Evolutionary conservation across 2,888 invertebrate genomes (phyloP), one percentile per base, ranked within the genome.

Genomic region (Deilephila elpenor): DNA sequence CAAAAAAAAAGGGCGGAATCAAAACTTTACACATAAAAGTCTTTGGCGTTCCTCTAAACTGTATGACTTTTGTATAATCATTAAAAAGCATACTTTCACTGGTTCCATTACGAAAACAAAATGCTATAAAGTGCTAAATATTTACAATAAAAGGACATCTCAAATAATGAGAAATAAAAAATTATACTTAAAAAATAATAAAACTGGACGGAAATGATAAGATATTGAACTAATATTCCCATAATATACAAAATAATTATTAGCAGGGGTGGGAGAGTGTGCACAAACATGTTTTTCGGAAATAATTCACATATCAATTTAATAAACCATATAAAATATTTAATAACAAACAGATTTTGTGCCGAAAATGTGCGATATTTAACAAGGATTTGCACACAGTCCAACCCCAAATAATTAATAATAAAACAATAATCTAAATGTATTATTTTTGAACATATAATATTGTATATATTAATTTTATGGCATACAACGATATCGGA

Each of bases 31-130:
- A 72, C 56, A n/a, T 34, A 72, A 72, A 89, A 89, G 90, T 94
- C 94, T 94, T 94, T 94, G 94, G 94, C 90, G 91, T 91, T 88
- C 84, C 86, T 89, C 94, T 94, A 93, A 90, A 94, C 94, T 94
- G 94, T 94, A 94, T 94, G 94, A 91, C 84, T 87, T 85, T 75
- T 81, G 80, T 84, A 84, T 81, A 77, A 78, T 78, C 84, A 83
- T 82, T 85, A 83, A 85, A 82, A 86, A 85, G 82, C 84, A 84
- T 85, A 80, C 82, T 82, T 76, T 78, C 80, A 78, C 82, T 77
- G 78, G 76, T 70, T 78, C 74, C 75, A 74, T 76, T 75, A 76
- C 75, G 70, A 76, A 72, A 56, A 56, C 56, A 56, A 56, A 74
- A 71, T 70, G 75, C 51, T 37, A 6, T 67, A 67, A 59, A 73